Conservation (phyloP, 1,140 invertebrate species). For the Eciton burchellii region DNA sequence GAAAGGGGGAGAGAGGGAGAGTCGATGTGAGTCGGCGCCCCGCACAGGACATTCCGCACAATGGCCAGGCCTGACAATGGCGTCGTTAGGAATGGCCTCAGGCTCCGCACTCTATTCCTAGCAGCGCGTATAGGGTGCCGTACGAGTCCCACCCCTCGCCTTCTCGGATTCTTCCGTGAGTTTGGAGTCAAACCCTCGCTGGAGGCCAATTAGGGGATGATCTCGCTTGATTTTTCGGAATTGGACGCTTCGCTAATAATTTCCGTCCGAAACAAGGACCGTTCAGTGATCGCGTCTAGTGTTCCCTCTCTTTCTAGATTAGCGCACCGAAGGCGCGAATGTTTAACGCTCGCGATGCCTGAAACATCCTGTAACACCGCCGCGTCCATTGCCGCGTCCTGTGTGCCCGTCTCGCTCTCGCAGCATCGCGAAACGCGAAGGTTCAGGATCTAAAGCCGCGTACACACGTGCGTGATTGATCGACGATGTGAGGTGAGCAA, state of each 20-base stretch:
- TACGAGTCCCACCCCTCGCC: slow-evolving; percentile 1
- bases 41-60: slow-evolving; percentile 79
- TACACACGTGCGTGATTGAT: neutral
- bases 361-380: slow-evolving; percentile 27
- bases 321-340: neutral
- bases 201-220: neutral
- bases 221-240: neutral
- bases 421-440: slow-evolving; percentile 77
- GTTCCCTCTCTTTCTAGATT: neutral
- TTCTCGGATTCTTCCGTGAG: neutral
- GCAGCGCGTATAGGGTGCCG: slow-evolving; percentile 37
- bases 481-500: neutral
- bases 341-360: neutral
- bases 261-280: too few relatives aligned
- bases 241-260: neutral
- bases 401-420: neutral
- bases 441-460: slow-evolving; percentile 71
- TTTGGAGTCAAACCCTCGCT: neutral
- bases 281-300: neutral
- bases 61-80: slow-evolving; percentile 82
- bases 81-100: slow-evolving; percentile 84
- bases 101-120: slow-evolving; percentile 74
- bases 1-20: too few relatives aligned
- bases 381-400: slow-evolving; percentile 26
- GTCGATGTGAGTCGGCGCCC: slow-evolving; percentile 71